phyloP scores from a whole-genome alignment of 2,888 invertebrate species.

The Eilema depressum region DNA sequence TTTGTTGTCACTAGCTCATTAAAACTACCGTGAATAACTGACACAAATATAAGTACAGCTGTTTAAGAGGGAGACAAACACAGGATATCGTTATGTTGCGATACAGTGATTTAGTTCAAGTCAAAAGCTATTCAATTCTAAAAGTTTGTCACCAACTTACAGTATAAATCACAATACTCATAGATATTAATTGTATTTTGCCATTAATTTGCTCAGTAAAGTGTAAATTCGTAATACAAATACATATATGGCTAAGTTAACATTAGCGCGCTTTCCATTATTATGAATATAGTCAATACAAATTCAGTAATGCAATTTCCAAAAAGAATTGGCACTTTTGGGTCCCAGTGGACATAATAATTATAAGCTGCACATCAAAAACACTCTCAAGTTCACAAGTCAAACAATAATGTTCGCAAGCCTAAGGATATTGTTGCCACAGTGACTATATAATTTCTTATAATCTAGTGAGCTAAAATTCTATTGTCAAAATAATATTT shows the following conservation, averaged over 20 bases:
- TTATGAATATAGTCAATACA: no score
- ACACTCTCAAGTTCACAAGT: no score
- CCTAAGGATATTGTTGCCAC: not conserved
- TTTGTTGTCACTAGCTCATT: not conserved
- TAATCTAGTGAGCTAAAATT: not conserved
- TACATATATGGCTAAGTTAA: constrained; percentile 36
- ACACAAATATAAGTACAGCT: not conserved
- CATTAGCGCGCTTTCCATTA: not conserved
- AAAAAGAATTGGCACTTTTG: not conserved
- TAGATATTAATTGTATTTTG: not conserved
- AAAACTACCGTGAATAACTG: not conserved
- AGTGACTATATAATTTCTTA: not conserved
- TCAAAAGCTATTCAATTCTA: not conserved
- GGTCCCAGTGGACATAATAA: not conserved
- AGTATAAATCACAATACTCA: not conserved
- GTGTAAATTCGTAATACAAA: constrained; percentile 35
- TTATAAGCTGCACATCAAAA: not conserved
- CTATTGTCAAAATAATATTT: not conserved
- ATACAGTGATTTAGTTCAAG: not conserved
- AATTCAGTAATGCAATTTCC: not conserved
- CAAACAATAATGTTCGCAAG: not conserved
- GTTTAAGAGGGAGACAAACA: not conserved
- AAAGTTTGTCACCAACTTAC: not conserved
- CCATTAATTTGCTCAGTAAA: not conserved
- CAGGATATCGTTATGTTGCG: not conserved